phyloP scores from a whole-genome alignment of 2,113 vertebrate genomes.

The Thamnophis sirtalis region DNA sequence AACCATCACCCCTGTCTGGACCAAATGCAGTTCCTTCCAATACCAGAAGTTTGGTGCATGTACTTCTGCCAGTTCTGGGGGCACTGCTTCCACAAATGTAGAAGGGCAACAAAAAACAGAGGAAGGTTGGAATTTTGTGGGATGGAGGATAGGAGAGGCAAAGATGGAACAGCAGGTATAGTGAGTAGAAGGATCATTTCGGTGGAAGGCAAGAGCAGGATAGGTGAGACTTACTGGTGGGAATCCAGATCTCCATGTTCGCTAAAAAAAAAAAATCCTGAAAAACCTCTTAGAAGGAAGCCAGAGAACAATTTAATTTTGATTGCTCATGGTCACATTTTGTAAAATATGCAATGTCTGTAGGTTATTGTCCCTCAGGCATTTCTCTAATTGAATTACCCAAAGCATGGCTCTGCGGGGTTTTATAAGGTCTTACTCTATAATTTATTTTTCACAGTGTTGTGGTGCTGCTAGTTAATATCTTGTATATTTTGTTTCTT shows the following conservation, averaged over 20 bases:
- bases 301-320: background rate
- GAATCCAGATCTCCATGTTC: background rate
- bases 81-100: background rate
- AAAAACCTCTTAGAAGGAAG: background rate
- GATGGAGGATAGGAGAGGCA: background rate
- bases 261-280: background rate
- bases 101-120: background rate
- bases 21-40: background rate
- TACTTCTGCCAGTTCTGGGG: background rate
- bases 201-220: background rate
- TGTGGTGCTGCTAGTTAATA: background rate
- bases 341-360: background rate
- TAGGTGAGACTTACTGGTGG: background rate
- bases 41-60: background rate
- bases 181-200: background rate
- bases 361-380: background rate
- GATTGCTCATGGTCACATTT: background rate
- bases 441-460: background rate
- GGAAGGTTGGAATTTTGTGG: background rate
- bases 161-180: background rate
- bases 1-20: background rate
- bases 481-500: background rate
- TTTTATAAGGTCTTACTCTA: background rate
- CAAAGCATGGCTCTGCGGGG: background rate
- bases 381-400: background rate